These are phyloP conservation scores for Andricus grossulariae DNA, from an alignment of 1,140 invertebrate species.

Conservation along the genomic window DNA sequence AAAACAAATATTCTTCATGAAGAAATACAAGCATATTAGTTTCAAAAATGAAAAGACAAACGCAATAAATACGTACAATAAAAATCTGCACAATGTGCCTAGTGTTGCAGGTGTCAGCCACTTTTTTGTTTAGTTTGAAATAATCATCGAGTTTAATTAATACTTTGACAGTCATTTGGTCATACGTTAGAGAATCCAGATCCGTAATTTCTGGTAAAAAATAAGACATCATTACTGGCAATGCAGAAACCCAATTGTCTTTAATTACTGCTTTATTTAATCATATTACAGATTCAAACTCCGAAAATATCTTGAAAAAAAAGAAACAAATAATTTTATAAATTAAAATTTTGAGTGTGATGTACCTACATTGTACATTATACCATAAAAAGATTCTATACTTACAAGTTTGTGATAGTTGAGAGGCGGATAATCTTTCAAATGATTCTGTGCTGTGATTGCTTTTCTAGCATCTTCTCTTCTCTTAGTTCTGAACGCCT, in stretches of 20 bases:
- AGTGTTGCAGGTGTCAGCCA: background rate
- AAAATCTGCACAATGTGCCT: background rate
- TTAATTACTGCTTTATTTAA: background rate
- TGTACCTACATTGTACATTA: too few relatives aligned
- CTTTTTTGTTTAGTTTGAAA: background rate
- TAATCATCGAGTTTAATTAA: background rate
- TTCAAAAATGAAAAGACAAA: background rate
- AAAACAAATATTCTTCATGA: too few relatives aligned
- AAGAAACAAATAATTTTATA: too few relatives aligned
- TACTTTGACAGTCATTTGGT: background rate
- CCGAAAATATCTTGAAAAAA: background rate
- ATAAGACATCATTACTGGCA: background rate
- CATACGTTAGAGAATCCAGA: background rate
- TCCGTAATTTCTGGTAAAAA: background rate
- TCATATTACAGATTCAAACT: background rate
- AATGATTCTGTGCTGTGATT: too few relatives aligned
- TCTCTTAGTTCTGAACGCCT: too few relatives aligned
- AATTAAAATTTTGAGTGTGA: too few relatives aligned
- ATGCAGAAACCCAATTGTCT: background rate
- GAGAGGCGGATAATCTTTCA: too few relatives aligned
- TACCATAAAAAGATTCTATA: too few relatives aligned
- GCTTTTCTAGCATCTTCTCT: too few relatives aligned
- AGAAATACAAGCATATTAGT: too few relatives aligned
- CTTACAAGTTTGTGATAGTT: too few relatives aligned
- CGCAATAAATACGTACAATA: background rate